These are phyloP conservation scores for Enteromius anoplus DNA, from an alignment of 2,797 vertebrate genomes.

Conservation along the genomic window DNA sequence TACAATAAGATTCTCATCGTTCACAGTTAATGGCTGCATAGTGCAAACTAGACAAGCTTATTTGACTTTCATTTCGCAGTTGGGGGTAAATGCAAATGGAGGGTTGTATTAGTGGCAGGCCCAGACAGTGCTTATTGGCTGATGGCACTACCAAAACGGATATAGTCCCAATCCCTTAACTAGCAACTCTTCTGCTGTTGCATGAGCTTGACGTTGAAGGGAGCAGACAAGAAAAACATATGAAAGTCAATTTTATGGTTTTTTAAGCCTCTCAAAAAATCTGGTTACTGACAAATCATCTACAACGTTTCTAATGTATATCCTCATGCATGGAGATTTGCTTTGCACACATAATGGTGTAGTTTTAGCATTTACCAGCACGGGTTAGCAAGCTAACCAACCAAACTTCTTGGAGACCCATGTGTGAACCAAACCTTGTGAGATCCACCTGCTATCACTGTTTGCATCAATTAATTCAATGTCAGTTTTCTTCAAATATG, in stretches of 20 bases:
- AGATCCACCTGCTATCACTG: neutral
- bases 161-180: neutral
- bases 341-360: slow-evolving; percentile 2
- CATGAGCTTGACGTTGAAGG: neutral
- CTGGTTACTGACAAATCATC: neutral
- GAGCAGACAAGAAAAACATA: neutral
- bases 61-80: slow-evolving; percentile 19
- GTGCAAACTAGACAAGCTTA: slow-evolving; percentile 8
- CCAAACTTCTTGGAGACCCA: neutral
- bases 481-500: neutral
- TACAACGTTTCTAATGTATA: neutral
- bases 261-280: neutral
- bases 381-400: neutral
- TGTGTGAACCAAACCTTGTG: neutral
- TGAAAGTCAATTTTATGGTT: neutral
- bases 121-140: neutral
- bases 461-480: neutral
- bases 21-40: slow-evolving; percentile 14
- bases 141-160: neutral
- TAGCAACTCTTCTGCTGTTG: neutral
- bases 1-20: slow-evolving; percentile 32
- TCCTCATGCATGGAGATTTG: neutral
- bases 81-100: neutral
- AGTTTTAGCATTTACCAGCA: neutral
- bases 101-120: neutral